Evolutionary conservation across 2,888 invertebrate species (phyloP).

Genomic region (Synergus gifuensis): DNA sequence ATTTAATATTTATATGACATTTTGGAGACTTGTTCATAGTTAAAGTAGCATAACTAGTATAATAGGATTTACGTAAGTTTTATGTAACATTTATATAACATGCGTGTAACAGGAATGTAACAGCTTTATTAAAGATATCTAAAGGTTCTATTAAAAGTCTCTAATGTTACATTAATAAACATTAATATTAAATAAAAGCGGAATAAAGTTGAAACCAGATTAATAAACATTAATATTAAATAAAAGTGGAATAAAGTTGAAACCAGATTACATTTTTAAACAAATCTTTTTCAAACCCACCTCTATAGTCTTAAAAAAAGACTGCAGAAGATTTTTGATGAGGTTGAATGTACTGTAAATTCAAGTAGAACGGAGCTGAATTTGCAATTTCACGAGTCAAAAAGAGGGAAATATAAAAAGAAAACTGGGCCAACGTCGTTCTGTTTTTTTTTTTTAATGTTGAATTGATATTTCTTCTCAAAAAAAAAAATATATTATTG

Average conservation of each 20-base stretch:
- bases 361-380: not conserved
- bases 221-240: not conserved
- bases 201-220: not conserved
- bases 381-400: slow-evolving; percentile 12
- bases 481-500: no score
- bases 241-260: not conserved
- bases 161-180: no score
- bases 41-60: no score
- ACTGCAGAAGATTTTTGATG: not conserved
- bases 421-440: not conserved
- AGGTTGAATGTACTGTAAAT: not conserved
- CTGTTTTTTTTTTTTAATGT: not conserved
- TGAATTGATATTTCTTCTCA: no score
- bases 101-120: no score
- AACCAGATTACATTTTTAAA: not conserved
- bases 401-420: not conserved
- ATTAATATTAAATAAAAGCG: no score
- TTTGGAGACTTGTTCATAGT: no score
- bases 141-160: no score
- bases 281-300: not conserved
- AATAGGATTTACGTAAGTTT: no score
- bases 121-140: no score
- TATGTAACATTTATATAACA: no score
- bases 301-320: not conserved
- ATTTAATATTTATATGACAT: no score